These are phyloP conservation scores for Heptranchias perlo DNA, from an alignment of 2,113 vertebrate species.

Conservation along the genomic window DNA sequence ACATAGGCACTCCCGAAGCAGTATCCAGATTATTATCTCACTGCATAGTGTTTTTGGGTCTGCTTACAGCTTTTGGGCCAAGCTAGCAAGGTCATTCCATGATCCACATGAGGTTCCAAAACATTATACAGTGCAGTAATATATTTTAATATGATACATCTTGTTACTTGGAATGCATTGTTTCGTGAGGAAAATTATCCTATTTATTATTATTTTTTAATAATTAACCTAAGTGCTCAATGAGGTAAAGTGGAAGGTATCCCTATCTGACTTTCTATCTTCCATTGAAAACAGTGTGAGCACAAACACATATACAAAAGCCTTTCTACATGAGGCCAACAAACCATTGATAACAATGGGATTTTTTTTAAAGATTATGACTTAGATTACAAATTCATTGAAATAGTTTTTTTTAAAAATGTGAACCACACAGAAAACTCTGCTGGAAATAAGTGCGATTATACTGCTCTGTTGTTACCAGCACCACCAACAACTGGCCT, in stretches of 20 bases:
- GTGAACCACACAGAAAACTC: neutral
- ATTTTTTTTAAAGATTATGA: neutral
- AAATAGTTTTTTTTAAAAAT: neutral
- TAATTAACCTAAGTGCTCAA: neutral
- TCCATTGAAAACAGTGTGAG: neutral
- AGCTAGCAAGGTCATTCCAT: neutral
- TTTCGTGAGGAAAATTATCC: neutral
- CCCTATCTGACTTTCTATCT: neutral
- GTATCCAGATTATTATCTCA: neutral
- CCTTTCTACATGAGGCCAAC: neutral
- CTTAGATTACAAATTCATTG: too few species aligned
- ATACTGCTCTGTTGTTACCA: neutral
- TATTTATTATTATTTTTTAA: neutral
- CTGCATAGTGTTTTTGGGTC: neutral
- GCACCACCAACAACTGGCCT: neutral
- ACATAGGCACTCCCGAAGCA: neutral
- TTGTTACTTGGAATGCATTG: neutral
- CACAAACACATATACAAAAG: neutral
- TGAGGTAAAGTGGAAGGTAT: neutral
- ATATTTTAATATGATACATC: conserved; percentile 16
- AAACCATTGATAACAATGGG: neutral
- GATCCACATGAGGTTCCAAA: neutral
- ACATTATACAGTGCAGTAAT: neutral
- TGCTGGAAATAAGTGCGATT: neutral
- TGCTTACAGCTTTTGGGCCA: neutral